These are phyloP conservation scores for Oncopeltus fasciatus DNA, from an alignment of 1,140 invertebrate genomes.

Conservation along the genomic window DNA sequence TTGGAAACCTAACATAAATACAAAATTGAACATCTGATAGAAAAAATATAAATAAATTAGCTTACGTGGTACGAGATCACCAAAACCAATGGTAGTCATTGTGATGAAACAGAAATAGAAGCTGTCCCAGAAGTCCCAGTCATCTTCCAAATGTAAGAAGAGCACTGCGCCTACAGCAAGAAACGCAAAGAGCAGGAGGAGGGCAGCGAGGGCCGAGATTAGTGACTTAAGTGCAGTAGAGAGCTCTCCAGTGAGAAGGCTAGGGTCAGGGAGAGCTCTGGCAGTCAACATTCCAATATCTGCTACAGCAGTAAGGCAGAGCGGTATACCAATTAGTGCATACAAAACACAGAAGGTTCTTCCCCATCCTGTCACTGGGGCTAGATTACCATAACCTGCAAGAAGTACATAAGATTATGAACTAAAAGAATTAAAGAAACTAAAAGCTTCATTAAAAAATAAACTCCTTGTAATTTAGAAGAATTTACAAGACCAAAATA, in stretches of 20 bases:
- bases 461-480: too few relatives aligned
- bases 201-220: slow-evolving; percentile 47
- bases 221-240: slow-evolving; percentile 16
- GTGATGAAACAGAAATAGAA: slow-evolving; percentile 92
- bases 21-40: too few relatives aligned
- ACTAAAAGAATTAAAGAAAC: too few relatives aligned
- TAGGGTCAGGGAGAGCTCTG: slow-evolving; percentile 41
- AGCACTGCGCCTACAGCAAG: slow-evolving; percentile 53
- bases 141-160: slow-evolving; percentile 60
- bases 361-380: slow-evolving; percentile 71
- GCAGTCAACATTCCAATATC: slow-evolving; percentile 80
- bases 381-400: slow-evolving; percentile 92
- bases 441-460: too few relatives aligned
- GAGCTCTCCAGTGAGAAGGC: slow-evolving; percentile 10
- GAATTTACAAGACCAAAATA: too few relatives aligned
- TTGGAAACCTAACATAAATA: too few relatives aligned
- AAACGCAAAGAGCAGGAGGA: slow-evolving; percentile 59
- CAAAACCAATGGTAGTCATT: slow-evolving; percentile 88
- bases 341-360: slow-evolving; percentile 82
- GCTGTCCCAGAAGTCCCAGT: slow-evolving; percentile 82
- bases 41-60: too few relatives aligned
- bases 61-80: slow-evolving; percentile 78
- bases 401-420: too few relatives aligned
- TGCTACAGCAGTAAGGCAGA: slow-evolving; percentile 83
- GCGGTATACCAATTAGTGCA: slow-evolving; percentile 81